Percentiles rank a stretch among this genome's conserved stretches.
These are phyloP conservation scores for Peromyscus nudipes DNA, from an alignment of 2,797 vertebrate species.

Conservation along the genomic window DNA sequence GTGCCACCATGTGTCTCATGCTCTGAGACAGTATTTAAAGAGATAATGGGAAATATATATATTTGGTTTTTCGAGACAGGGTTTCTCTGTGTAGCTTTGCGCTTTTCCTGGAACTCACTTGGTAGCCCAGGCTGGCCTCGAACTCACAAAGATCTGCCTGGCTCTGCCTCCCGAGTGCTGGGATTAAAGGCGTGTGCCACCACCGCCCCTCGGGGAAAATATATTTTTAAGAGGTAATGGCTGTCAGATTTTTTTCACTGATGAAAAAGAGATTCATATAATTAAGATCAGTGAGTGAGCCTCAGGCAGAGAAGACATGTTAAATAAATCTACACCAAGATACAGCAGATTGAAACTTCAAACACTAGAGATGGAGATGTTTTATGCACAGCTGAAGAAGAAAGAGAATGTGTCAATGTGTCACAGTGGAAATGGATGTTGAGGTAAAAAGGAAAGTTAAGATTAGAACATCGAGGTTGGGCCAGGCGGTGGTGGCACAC, in stretches of 20 bases:
- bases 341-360: background rate
- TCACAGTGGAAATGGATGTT: background rate
- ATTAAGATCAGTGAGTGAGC: background rate
- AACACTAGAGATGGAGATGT: background rate
- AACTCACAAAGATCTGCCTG: no score
- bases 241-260: background rate
- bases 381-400: background rate
- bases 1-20: background rate
- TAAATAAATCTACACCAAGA: background rate
- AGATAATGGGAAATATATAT: background rate
- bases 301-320: background rate
- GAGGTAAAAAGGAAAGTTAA: background rate
- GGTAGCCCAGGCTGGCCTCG: no score
- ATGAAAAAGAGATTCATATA: background rate
- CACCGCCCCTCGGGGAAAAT: no score
- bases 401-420: background rate
- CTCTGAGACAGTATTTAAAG: background rate
- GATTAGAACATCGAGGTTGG: background rate
- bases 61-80: no score
- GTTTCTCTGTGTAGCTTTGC: no score
- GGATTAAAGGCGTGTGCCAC: no score
- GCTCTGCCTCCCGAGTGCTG: no score
- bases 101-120: no score
- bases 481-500: no score
- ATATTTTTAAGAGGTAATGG: background rate